Conservation (phyloP, 2,797 vertebrate genomes). For the Lithobates pipiens region DNA sequence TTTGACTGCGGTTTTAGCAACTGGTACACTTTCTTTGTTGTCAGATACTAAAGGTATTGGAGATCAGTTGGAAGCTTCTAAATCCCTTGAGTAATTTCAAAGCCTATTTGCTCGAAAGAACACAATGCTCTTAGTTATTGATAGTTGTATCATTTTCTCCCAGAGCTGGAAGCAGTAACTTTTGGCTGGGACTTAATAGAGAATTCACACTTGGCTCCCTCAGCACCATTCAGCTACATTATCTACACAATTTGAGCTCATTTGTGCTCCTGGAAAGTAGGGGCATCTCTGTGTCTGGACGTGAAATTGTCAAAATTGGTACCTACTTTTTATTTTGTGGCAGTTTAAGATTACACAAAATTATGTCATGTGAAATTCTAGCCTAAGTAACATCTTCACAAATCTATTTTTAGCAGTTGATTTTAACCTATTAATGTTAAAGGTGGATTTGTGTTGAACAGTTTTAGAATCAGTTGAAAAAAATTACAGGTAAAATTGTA, state of each 20-base stretch:
- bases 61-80: slow-evolving; percentile 11
- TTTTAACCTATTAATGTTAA: background rate
- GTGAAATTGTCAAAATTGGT: slow-evolving; percentile 1
- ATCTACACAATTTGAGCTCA: slow-evolving; percentile 22
- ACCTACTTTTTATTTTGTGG: slow-evolving; percentile 18
- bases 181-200: slow-evolving; percentile 6
- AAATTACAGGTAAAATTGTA: too few species aligned
- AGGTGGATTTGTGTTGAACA: background rate
- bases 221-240: slow-evolving; percentile 8
- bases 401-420: background rate
- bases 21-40: slow-evolving; percentile 4
- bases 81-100: background rate
- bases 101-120: slow-evolving; percentile 19
- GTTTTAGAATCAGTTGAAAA: too few species aligned
- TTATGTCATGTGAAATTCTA: background rate
- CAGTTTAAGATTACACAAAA: slow-evolving; percentile 9
- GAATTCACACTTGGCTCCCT: background rate
- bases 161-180: slow-evolving; percentile 10
- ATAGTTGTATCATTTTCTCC: slow-evolving; percentile 28
- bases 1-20: background rate
- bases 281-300: background rate
- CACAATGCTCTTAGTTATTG: slow-evolving; percentile 18
- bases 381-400: background rate
- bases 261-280: background rate
- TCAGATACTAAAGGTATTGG: slow-evolving; percentile 16